phyloP scores from a whole-genome alignment of 2,797 vertebrate species.

The Gadopsis marmoratus region DNA sequence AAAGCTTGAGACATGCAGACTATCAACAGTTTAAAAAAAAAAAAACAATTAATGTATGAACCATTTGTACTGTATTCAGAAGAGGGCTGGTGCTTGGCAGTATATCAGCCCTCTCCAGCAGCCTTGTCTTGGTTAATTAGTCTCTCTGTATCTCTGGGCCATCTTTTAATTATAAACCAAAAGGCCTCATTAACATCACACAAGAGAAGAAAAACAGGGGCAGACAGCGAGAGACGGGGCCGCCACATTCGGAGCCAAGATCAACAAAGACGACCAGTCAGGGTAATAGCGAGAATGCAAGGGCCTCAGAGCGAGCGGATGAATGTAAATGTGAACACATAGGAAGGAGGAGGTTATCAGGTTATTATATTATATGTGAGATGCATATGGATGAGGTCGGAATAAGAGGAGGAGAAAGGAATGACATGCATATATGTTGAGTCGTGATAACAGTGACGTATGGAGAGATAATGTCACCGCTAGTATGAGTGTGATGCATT shows the following conservation, averaged over 20 bases:
- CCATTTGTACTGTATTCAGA: conserved; percentile 64
- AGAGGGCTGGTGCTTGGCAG: conserved; percentile 69
- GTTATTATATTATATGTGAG: neutral
- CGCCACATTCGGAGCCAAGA: conserved; percentile 59
- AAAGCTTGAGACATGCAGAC: conserved; percentile 37
- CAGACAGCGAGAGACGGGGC: conserved; percentile 64
- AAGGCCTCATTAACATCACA: conserved; percentile 83
- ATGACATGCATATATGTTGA: conserved; percentile 34
- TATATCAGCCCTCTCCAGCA: conserved; percentile 68
- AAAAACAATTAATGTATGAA: conserved; percentile 52
- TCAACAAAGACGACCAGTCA: conserved; percentile 61
- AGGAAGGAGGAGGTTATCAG: conserved; percentile 50
- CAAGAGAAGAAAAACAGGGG: conserved; percentile 67
- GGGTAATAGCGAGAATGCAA: conserved; percentile 22
- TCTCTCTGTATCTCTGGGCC: conserved; percentile 78
- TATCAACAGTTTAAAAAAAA: conserved; percentile 18
- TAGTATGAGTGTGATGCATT: conserved; percentile 39
- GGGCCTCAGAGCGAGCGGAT: neutral
- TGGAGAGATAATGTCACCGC: conserved; percentile 46
- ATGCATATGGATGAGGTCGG: conserved; percentile 40
- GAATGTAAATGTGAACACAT: conserved; percentile 20
- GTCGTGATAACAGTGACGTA: conserved; percentile 54
- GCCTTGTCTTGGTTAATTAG: conserved; percentile 83
- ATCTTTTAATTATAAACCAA: conserved; percentile 86
- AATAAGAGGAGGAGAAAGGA: conserved; percentile 10